These are phyloP conservation scores for Rattus rattus DNA, from an alignment of 2,113 vertebrate genomes.

Conservation along the genomic window DNA sequence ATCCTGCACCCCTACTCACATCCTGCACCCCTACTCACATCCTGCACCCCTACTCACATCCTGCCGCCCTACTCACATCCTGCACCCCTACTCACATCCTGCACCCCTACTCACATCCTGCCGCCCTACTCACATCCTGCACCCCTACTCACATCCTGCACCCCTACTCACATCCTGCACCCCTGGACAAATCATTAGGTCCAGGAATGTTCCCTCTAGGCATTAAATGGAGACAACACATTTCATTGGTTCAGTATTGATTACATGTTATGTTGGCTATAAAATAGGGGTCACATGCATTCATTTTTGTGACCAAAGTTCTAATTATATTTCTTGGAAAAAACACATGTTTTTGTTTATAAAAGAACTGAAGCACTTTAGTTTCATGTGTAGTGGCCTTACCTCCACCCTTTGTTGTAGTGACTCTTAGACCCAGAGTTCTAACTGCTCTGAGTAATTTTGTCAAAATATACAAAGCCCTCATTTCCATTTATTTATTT, in stretches of 20 bases:
- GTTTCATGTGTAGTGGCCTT: not conserved
- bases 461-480: not conserved
- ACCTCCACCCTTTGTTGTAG: not conserved
- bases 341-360: not conserved
- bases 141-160: no score
- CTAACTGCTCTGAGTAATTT: conserved; percentile 8
- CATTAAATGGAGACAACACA: not conserved
- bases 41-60: no score
- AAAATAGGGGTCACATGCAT: not conserved
- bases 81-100: accelerated
- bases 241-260: not conserved
- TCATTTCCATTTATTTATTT: not conserved
- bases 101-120: no score
- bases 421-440: not conserved
- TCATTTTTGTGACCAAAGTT: not conserved
- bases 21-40: not conserved
- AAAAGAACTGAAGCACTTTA: not conserved
- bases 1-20: accelerated
- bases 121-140: no score
- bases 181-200: not conserved
- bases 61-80: no score
- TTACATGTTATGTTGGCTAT: not conserved
- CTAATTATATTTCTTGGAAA: not conserved
- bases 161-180: not conserved
- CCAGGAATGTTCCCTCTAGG: not conserved